Evolutionary conservation across 2,888 invertebrate genomes (phyloP).

Genomic region (Pegoplata infirma): DNA sequence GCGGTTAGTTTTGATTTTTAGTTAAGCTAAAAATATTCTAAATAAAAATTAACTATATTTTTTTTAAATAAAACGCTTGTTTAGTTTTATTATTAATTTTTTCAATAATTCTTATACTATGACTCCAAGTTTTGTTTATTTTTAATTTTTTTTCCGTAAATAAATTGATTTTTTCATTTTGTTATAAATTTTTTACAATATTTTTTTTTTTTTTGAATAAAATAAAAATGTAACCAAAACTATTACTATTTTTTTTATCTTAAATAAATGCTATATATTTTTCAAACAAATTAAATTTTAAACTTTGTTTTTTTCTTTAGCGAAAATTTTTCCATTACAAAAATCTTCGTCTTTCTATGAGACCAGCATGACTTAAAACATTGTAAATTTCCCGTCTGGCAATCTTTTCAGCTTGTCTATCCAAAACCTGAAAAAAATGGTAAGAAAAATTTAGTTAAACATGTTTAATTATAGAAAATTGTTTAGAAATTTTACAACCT

Average conservation of each 20-base stretch:
- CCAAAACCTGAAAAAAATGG: slow-evolving; percentile 78
- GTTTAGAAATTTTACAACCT: no score
- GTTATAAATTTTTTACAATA: slow-evolving; percentile 30
- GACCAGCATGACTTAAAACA: slow-evolving; percentile 83
- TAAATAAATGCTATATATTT: slow-evolving; percentile 50
- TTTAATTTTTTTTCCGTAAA: slow-evolving; percentile 14
- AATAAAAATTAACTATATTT: no score
- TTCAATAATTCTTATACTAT: slow-evolving; percentile 51
- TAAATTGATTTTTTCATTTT: slow-evolving; percentile 10
- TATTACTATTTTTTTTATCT: slow-evolving; percentile 9
- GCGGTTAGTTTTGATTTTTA: slow-evolving; percentile 69
- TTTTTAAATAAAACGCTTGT: background rate
- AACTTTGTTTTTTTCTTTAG: background rate
- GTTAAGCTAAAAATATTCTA: no score
- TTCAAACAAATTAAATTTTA: slow-evolving; percentile 7
- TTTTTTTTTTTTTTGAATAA: slow-evolving; percentile 4
- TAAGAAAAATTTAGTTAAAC: slow-evolving; percentile 13
- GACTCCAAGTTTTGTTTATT: slow-evolving; percentile 21
- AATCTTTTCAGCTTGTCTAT: slow-evolving; percentile 81
- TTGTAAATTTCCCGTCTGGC: slow-evolving; percentile 82
- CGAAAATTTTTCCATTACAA: no score
- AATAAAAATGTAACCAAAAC: slow-evolving; percentile 24
- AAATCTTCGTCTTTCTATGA: slow-evolving; percentile 76
- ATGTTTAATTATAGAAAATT: background rate
- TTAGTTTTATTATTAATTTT: slow-evolving; percentile 25